Base-by-base conservation (phyloP, 2,797 vertebrate species). In the Mormyrops attenuatus region DNA sequence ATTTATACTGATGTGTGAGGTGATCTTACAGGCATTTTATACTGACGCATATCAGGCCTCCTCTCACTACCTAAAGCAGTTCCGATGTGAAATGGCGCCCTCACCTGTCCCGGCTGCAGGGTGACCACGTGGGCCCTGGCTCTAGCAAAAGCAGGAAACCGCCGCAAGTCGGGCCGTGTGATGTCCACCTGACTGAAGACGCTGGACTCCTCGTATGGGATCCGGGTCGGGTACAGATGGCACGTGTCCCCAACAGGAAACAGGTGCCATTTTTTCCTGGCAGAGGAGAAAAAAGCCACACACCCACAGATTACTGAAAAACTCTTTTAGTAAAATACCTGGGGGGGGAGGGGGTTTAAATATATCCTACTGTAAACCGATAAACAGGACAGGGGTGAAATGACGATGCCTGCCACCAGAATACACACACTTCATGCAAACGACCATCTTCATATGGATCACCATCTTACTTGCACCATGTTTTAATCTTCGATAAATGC, bases 171-270 rank as follows among this genome's bases (percentile, higher is more conserved):
- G 20, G 98, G 98, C 66, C 93, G 95, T 77, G 96, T 92, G 90
- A 99, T 91, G 0, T 95, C 97, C 91, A 99, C 96, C 95, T 94
- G 97, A 94, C 98, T 99, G 96, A 99, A 99, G 90, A 99, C 85
- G 0, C 99, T 99, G 66, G 99, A 99, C 94, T 99, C 99, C 93
- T 99, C 99, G 13, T 98, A 99, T 53, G 99, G 99, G 92, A 99
- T 97, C 93, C 99, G 96, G 82, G 98, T 99, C 17, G 99, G 98
- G 95, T 99, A 99, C 90, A 99, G 96, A 66, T 93, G 95, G 30
- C 92, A 87, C 0, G 96, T 95, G 93, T 99, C 97, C 88, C 96
- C 96, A 17, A 98, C 98, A 89, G 97, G 96, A 90, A 98, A 99
- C 26, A 99, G 97, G 93, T 97, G 96, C 98, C 98, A 99, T 90